Evolutionary conservation across 2,888 invertebrate genomes (phyloP).

Genomic region (Stenoptilia bipunctidactyla): DNA sequence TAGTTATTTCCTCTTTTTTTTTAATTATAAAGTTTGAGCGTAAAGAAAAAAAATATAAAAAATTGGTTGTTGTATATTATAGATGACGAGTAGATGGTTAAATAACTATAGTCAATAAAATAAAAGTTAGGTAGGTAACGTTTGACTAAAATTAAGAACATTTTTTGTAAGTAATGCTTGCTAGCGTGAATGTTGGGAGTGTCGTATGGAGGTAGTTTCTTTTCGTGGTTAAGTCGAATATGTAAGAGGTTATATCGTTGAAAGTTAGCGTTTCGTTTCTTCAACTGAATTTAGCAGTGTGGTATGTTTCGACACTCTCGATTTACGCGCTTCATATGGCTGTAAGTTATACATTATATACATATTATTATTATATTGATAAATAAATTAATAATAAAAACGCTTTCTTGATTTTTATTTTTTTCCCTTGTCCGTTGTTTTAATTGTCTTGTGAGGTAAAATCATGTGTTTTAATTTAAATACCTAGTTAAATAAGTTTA

Average conservation of each 20-base stretch:
- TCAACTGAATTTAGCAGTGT: too few species aligned
- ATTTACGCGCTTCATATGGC: conserved; percentile 40
- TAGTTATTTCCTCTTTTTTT: conserved; percentile 9
- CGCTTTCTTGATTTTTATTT: conserved; percentile 23
- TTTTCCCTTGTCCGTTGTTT: conserved; percentile 8
- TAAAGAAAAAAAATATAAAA: conserved; percentile 19
- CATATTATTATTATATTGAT: conserved; percentile 67
- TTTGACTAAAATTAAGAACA: conserved; percentile 30
- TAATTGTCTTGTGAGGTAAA: too few species aligned
- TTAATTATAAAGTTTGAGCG: conserved; percentile 15
- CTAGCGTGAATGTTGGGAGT: conserved; percentile 20
- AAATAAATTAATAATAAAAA: conserved; percentile 70
- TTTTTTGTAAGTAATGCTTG: conserved; percentile 42
- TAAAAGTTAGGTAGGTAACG: too few species aligned
- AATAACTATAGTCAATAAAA: conserved; percentile 18
- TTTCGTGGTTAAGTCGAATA: too few species aligned
- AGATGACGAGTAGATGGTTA: conserved; percentile 18
- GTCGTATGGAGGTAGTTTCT: too few species aligned
- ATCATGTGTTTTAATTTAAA: too few species aligned
- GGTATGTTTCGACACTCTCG: conserved; percentile 14
- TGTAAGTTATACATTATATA: conserved; percentile 69
- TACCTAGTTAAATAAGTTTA: too few species aligned
- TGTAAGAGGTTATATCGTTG: too few species aligned
- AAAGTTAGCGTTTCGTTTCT: too few species aligned
- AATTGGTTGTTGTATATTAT: conserved; percentile 58